Percentiles rank a stretch among this genome's conserved stretches.
Conservation (phyloP, 1,140 invertebrate genomes). For the Protaetia brevitarsis region DNA sequence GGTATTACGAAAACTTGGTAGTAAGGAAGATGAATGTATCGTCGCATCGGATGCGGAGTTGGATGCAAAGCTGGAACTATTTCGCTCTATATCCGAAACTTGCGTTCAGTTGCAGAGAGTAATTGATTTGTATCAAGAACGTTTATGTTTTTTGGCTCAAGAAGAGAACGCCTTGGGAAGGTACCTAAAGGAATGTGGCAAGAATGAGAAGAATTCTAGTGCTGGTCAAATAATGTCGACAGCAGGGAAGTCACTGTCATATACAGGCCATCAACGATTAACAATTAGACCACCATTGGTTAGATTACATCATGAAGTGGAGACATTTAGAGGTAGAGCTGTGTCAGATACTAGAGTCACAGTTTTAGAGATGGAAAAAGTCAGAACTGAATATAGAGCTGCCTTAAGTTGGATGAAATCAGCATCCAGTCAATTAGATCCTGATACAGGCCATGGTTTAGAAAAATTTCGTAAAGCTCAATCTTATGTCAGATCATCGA, state of each 20-base stretch:
- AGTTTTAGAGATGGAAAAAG: slow-evolving; percentile 90
- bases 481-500: slow-evolving; percentile 69
- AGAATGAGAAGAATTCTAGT: slow-evolving; percentile 75
- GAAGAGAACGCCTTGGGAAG: slow-evolving; percentile 94
- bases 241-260: slow-evolving; percentile 91
- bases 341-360: slow-evolving; percentile 91
- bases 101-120: slow-evolving; percentile 84
- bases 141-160: slow-evolving; percentile 88
- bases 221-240: slow-evolving; percentile 92
- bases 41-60: slow-evolving; percentile 94
- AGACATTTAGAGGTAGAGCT: slow-evolving; percentile 92
- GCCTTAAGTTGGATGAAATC: slow-evolving; percentile 99
- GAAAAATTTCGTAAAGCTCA: slow-evolving; percentile 94
- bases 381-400: slow-evolving; percentile 93
- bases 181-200: slow-evolving; percentile 93
- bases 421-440: slow-evolving; percentile 92
- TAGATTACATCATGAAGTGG: slow-evolving; percentile 92
- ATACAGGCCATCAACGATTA: slow-evolving; percentile 92
- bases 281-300: slow-evolving; percentile 82
- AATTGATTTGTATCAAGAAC: slow-evolving; percentile 92
- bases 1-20: slow-evolving; percentile 89
- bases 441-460: slow-evolving; percentile 91
- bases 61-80: slow-evolving; percentile 96
- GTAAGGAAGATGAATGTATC: slow-evolving; percentile 97
- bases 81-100: slow-evolving; percentile 91